phyloP scores from a whole-genome alignment of 2,113 vertebrate genomes.

The Poecilia latipinna region DNA sequence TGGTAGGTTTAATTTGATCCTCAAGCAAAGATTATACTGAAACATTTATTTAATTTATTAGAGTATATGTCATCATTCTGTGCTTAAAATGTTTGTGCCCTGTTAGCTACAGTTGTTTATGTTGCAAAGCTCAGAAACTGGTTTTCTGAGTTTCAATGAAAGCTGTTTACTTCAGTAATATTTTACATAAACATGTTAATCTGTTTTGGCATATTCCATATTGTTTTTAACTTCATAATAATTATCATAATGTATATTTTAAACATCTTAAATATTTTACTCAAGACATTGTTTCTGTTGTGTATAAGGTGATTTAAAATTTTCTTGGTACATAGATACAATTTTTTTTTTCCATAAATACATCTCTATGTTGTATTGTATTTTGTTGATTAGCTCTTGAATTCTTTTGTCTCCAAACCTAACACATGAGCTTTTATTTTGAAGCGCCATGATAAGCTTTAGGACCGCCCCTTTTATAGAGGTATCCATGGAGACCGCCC shows the following conservation, averaged over 20 bases:
- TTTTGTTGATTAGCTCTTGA: slow-evolving; percentile 7
- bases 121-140: neutral
- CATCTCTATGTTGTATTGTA: too few species aligned
- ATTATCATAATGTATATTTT: neutral
- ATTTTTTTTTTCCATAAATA: too few species aligned
- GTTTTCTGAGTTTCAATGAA: neutral
- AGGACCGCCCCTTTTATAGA: slow-evolving; percentile 56
- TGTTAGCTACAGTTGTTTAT: too few species aligned
- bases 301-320: neutral
- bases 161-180: neutral
- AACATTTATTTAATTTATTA: too few species aligned
- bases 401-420: slow-evolving; percentile 45
- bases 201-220: neutral
- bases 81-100: neutral
- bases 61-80: too few species aligned
- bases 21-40: too few species aligned
- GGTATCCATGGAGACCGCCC: slow-evolving; percentile 79
- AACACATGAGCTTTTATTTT: slow-evolving; percentile 51
- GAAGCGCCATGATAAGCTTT: slow-evolving; percentile 42
- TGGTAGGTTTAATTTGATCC: too few species aligned
- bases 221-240: neutral
- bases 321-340: too few species aligned
- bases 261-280: neutral
- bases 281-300: neutral
- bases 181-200: neutral